Percentiles rank a stretch among this genome's conserved stretches.
These are phyloP conservation scores for Phainopepla nitens DNA, from an alignment of 2,113 vertebrate species.

Conservation along the genomic window DNA sequence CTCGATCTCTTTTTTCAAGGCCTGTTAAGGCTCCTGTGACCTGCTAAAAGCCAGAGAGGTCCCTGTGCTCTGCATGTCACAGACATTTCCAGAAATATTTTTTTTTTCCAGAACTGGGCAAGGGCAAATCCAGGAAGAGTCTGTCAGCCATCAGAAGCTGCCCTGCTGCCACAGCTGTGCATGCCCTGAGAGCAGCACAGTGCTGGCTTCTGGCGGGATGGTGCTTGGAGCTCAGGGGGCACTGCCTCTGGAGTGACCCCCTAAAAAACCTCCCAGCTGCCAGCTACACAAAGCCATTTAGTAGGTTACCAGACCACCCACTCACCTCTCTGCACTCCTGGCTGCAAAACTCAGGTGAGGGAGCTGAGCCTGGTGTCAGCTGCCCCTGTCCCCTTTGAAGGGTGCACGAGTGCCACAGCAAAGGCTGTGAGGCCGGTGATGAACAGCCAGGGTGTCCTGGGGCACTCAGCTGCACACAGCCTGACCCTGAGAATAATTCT, in stretches of 20 bases:
- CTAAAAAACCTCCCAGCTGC: no score
- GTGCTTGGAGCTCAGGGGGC: accelerated
- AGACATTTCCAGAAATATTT: not conserved
- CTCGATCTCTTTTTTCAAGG: not conserved
- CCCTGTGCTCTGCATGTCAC: not conserved
- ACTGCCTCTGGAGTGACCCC: no score
- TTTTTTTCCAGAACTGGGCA: not conserved
- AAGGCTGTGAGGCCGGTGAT: not conserved
- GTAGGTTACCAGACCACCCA: not conserved
- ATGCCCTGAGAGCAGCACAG: not conserved
- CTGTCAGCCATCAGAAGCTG: not conserved
- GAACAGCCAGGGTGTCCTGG: not conserved
- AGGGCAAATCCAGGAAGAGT: not conserved
- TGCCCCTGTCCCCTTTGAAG: not conserved
- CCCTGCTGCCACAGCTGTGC: not conserved
- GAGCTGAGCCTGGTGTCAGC: not conserved
- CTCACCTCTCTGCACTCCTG: not conserved
- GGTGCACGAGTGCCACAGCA: not conserved
- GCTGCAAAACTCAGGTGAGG: not conserved
- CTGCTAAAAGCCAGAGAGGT: not conserved
- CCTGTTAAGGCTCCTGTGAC: not conserved
- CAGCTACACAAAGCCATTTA: not conserved
- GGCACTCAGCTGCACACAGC: not conserved
- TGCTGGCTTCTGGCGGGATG: not conserved
- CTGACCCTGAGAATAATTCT: not conserved